Evolutionary conservation across 1,140 invertebrate species (phyloP).

Genomic region (Anastrepha obliqua): DNA sequence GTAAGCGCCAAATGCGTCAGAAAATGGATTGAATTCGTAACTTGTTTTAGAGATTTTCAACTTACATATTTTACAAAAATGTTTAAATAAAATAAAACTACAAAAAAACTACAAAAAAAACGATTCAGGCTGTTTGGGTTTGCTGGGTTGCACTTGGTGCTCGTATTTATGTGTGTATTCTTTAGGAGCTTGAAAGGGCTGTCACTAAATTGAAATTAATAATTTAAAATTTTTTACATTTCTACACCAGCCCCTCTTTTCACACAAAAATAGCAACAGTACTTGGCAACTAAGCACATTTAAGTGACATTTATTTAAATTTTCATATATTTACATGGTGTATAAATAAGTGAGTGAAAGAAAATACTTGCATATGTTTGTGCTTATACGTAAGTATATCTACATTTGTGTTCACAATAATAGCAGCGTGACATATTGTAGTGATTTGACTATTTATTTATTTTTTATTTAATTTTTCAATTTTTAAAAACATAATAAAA

Average conservation of each 20-base stretch:
- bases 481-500: too few species aligned
- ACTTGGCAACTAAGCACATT: not conserved
- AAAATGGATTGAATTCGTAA: not conserved
- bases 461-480: too few species aligned
- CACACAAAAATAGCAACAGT: not conserved
- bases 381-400: too few species aligned
- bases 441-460: too few species aligned
- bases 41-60: too few species aligned
- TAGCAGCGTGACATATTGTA: too few species aligned
- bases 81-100: not conserved
- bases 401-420: too few species aligned
- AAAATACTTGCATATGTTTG: too few species aligned
- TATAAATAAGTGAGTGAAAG: too few species aligned
- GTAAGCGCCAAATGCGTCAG: not conserved
- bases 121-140: not conserved
- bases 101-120: too few species aligned
- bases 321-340: not conserved
- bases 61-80: not conserved
- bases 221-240: constrained; percentile 14
- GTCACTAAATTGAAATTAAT: constrained; percentile 16
- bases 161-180: not conserved
- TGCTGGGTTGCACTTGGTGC: not conserved
- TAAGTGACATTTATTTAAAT: constrained; percentile 14
- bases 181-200: not conserved
- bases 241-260: not conserved